A percentile compares a stretch with the other conserved stretches of the same genome.
Evolutionary conservation across 2,888 invertebrate genomes (phyloP).

Genomic region (Meloe dianella): DNA sequence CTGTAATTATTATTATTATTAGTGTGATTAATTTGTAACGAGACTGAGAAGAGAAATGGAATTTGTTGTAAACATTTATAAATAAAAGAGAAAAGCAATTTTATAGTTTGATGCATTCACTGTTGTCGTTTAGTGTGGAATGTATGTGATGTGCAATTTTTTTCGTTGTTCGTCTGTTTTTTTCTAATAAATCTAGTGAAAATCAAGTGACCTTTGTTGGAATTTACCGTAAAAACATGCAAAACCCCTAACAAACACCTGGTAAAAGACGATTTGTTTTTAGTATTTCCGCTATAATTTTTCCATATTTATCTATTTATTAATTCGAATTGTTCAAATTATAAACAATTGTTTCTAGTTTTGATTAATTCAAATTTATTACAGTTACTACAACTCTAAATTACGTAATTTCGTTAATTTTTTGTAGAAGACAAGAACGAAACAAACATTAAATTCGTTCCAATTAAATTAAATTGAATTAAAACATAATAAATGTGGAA

Average conservation of each 20-base stretch:
- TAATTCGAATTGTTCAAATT: background rate
- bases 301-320: too few species aligned
- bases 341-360: background rate
- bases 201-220: background rate
- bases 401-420: too few species aligned
- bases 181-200: background rate
- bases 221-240: background rate
- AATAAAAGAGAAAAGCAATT: slow-evolving; percentile 7
- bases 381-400: too few species aligned
- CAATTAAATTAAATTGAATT: too few species aligned
- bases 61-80: background rate
- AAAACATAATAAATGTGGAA: too few species aligned
- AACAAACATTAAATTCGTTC: too few species aligned
- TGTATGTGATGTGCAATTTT: slow-evolving; percentile 1
- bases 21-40: background rate
- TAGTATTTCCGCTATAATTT: too few species aligned
- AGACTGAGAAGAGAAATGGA: background rate
- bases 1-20: background rate
- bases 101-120: background rate
- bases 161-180: background rate
- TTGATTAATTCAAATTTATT: background rate
- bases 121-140: background rate
- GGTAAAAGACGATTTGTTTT: too few species aligned
- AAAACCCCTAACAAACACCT: too few species aligned
- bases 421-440: too few species aligned